Evolutionary conservation across 2,888 invertebrate species (phyloP), one percentile per base, ranked within the genome.

Genomic region (Agrochola macilenta): DNA sequence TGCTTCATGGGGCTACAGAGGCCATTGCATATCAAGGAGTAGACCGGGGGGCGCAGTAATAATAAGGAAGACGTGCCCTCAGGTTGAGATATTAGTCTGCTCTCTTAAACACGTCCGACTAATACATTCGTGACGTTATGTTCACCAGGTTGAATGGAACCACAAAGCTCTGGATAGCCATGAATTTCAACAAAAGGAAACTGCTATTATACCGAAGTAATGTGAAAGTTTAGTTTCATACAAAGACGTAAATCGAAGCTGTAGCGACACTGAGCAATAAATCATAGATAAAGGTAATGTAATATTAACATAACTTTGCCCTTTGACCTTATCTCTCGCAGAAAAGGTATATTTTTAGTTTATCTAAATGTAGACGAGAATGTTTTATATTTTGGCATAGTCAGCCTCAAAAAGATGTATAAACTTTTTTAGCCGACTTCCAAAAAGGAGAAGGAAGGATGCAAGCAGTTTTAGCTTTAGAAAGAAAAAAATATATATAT

Each of bases 281-380:
- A 92, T 93, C 91, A 92, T 85, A 85, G 88, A 90, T 93, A 93
- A 91, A 89, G 88, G 89, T 90, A 88, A 81, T 65, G 88, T 86
- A 82, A 89, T 89, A 92, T 93, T 93, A 91, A 90, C 91, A 93
- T 92, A 92, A 91, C 90, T 90, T 88, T 87, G 86, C 88, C 86
- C 89, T 90, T 90, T 87, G 86, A 61, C 82, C 76, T 46, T 79
- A 74, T 87, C 69, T 79, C 71, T 79, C 78, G 76, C 39, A 82
- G 23, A 78, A 69, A 78, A 60, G 57, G 63, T 69, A 61, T 83
- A 79, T 75, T 72, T 83, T 81, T 75, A 64, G 60, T 49, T 65
- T 71, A 58, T 54, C 49, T n/a, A 26, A 39, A 61, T 66, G 43
- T n/a, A 30, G 5, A 61, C 20, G n/a, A 60, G 9, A 65, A 58